Percentiles rank a stretch among this genome's conserved stretches.
These are phyloP conservation scores for Bolborhynchus lineola DNA, from an alignment of 2,113 vertebrate genomes.

Conservation along the genomic window DNA sequence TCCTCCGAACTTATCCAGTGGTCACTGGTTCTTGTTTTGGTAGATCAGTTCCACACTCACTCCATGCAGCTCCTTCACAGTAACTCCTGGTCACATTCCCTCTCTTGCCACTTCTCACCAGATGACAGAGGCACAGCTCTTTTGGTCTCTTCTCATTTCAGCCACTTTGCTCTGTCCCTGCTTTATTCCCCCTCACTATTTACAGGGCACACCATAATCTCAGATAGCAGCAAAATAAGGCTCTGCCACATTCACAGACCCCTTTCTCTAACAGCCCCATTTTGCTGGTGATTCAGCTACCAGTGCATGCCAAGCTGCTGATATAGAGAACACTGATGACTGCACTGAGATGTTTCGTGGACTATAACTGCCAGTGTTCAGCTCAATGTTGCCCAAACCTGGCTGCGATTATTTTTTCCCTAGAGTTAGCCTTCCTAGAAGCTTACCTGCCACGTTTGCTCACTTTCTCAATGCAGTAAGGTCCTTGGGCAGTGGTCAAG, in stretches of 20 bases:
- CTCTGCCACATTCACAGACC: neutral
- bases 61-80: neutral
- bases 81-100: neutral
- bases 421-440: neutral
- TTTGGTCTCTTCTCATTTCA: neutral
- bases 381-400: neutral
- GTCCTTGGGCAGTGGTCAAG: neutral
- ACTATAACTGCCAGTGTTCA: fast-evolving
- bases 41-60: neutral
- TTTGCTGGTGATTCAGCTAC: neutral
- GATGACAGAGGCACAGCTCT: neutral
- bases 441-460: neutral
- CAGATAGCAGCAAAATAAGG: neutral
- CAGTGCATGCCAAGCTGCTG: neutral
- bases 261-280: neutral
- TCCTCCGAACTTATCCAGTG: neutral
- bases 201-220: neutral
- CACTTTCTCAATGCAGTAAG: neutral
- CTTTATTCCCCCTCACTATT: fast-evolving
- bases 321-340: neutral
- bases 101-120: neutral
- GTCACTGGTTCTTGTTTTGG: neutral
- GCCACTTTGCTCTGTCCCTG: neutral
- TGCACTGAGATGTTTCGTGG: neutral
- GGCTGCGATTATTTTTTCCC: neutral